Base-by-base conservation (phyloP, 2,797 vertebrate genomes). In the Diglossa cyanea region DNA sequence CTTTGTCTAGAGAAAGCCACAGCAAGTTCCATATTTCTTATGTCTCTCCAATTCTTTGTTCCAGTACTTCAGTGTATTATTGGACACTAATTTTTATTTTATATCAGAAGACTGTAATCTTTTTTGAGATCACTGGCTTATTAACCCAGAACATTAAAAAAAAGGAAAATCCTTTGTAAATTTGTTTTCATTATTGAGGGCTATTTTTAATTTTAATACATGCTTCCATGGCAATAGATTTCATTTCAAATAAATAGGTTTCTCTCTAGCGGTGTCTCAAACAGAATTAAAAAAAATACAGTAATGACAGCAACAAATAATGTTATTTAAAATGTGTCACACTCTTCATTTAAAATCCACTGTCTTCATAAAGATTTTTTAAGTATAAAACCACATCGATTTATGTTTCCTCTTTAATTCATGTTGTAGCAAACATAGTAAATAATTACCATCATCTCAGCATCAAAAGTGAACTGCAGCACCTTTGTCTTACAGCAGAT, bases 51-150 rank as follows among this genome's bases (percentile, higher is more conserved):
- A 33, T 94, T 60, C 95, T 88, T 94, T 91, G 75, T 97, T 97
- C 91, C 80, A 66, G 57, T 92, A 57, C 5, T 80, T 86, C 55
- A n/a, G 57, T 26, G 20, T 94, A 71, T 78, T 89, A 74, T 84
- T 86, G 67, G 70, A 93, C 76, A 63, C 81, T 96, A 71, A 91
- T 93, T 97, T 78, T 86, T 73, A 72, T 95, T 95, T 93, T 86
- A 50, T 75, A 58, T 83, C 54, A 85, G 67, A 93, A 95, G 61
- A 7, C 37, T 91, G 54, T 75, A 80, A 79, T 86, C 62, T 86
- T 21, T 47, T 92, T 54, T 7, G 25, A 81, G 40, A 87, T 87
- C 80, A 88, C 72, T 24, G 13, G 63, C 70, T 89, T 96, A 93
- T 75, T 88, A 94, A 76, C 28, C 81, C 42, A 85, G 68, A 93